Evolutionary conservation across 2,113 vertebrate genomes (phyloP), one percentile per base, ranked within the genome.

Genomic region (Perca fluviatilis): DNA sequence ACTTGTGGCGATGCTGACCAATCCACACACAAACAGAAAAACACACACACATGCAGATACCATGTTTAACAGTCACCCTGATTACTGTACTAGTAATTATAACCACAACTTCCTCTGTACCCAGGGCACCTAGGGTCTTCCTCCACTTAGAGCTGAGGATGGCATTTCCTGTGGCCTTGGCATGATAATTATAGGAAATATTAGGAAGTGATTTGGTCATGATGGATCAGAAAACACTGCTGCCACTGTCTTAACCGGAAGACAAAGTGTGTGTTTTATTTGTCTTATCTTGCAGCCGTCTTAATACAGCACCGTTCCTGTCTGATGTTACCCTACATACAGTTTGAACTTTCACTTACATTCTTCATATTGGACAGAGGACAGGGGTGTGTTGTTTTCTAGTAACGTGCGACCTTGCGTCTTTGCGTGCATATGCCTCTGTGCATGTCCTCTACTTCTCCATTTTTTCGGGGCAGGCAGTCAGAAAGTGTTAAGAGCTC

Each of bases 401-500:
- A 40, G 33, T 43, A 16, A 5, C 30, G 80, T 73, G 47, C 51
- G 74, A 73, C 25, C 43, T 64, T 30, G n/a, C 2, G 0, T 57
- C 57, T 75, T 50, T 75, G 86, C 74, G 43, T 93, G 90, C 69
- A 14, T n/a, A 51, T 36, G 30, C 56, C 3, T 19, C 56, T 18
- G 71, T 74, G 77, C 2, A 1, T 62, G 70, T 80, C 65, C 67
- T 84, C 83, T 83, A 56, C 77, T 82, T 77, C 82, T 65, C 81
- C 70, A 82, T 92, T 87, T n/a, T 66, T 54, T 63, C n/a, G 30
- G 91, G 43, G 71, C 77, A 80, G 73, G 81, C 86, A 88, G 90
- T 95, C 89, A 77, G 87, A 94, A 91, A 83, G 88, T 60, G 85
- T 94, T 94, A 89, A 82, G 74, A 61, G 73, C 88, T 82, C 90